Base-by-base conservation (phyloP, 2,113 vertebrate genomes). In the Siniperca chuatsi region DNA sequence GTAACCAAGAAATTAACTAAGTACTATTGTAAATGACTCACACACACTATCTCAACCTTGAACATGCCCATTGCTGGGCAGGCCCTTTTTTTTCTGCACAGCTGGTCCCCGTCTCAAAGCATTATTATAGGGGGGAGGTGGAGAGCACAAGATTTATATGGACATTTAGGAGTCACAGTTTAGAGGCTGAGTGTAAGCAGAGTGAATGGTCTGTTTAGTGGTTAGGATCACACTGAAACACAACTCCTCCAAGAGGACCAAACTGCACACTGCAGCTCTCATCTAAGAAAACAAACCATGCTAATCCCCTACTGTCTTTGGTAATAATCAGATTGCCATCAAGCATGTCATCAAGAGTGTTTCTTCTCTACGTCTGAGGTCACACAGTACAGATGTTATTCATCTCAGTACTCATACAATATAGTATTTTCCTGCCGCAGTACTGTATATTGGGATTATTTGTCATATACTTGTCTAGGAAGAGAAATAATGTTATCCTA, bases 101-200 rank as follows among this genome's bases (percentile, higher is more conserved):
- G 86, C 86, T 82, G 78, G 50, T 79, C 66, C 40, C 77, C 52
- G 62, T 76, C 81, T 72, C 61, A 84, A 15, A 42, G 82, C 82
- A 52, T 86, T 86, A 90, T 82, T 35, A 85, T 40, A 78, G 40
- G 46, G 75, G 82, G 55, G 57, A 81, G 75, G 85, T 85, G 75
- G 69, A 78, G 50, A 77, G 71, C 70, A 58, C 33, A 75, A 90
- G 87, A 93, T 92, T 91, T 91, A 93, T 93, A 86, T 86, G 62
- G 85, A 86, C 87, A 81, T 89, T 86, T 79, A 89, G 85, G 87
- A 87, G 90, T 91, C 85, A 85, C 77, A 77, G 85, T 89, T 91
- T 62, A 81, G 67, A 84, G 70, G 72, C 68, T 12, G 29, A 37
- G 85, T 81, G 62, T 82, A 88, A 86, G 73, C 79, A 85, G 68